Percentiles rank a stretch among this genome's conserved stretches.
These are phyloP conservation scores for Melieria picta DNA, from an alignment of 2,888 invertebrate genomes.

Conservation along the genomic window DNA sequence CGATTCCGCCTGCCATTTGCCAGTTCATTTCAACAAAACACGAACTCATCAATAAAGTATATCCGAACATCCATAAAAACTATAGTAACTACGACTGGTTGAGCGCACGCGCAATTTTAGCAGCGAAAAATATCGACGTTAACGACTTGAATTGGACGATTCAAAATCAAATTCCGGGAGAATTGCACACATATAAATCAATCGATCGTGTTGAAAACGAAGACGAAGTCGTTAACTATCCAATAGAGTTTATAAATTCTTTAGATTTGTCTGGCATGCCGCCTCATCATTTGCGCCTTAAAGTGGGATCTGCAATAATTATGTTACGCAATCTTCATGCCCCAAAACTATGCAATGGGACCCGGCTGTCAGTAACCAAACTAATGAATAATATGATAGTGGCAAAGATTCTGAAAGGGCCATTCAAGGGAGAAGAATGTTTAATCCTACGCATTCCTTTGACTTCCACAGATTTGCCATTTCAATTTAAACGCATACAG, in stretches of 20 bases:
- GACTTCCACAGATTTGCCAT: no score
- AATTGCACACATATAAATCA: not conserved
- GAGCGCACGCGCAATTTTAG: slow-evolving; percentile 2
- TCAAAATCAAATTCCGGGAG: slow-evolving; percentile 22
- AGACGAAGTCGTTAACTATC: not conserved
- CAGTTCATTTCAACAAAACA: not conserved
- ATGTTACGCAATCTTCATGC: not conserved
- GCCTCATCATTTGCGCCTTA: no score
- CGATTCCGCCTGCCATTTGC: no score
- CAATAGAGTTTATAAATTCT: no score
- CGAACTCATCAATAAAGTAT: slow-evolving; percentile 5
- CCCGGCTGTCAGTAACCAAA: no score
- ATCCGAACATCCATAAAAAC: slow-evolving; percentile 1
- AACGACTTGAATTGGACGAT: slow-evolving; percentile 22
- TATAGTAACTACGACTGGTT: slow-evolving; percentile 29
- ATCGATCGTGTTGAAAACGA: not conserved
- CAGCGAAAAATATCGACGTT: slow-evolving; percentile 29
- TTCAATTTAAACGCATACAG: no score
- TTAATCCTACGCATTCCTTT: no score
- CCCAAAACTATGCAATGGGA: no score
- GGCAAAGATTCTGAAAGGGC: not conserved
- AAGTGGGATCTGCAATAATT: not conserved
- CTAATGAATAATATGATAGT: not conserved
- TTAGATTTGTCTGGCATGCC: no score
- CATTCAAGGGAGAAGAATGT: no score